Evolutionary conservation across 2,888 invertebrate genomes (phyloP).

Genomic region (Drosophila infuscata): DNA sequence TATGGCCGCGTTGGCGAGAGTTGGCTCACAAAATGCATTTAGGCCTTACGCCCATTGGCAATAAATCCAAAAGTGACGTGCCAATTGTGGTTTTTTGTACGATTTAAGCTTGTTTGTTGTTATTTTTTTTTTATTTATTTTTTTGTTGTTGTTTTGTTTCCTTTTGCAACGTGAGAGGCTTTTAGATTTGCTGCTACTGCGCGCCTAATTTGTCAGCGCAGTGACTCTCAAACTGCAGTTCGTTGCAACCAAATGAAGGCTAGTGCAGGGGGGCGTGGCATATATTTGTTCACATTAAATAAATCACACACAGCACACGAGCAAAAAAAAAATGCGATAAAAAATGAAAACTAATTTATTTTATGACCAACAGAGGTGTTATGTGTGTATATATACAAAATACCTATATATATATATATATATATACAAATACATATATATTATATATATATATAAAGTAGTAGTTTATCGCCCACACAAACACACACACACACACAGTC

Average conservation of each 20-base stretch:
- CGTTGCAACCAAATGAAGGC: neutral
- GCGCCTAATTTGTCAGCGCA: conserved; percentile 19
- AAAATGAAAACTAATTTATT: conserved; percentile 14
- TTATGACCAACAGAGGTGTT: neutral
- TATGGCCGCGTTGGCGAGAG: conserved; percentile 9
- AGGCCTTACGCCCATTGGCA: conserved; percentile 30
- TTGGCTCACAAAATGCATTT: conserved; percentile 18
- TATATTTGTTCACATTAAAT: neutral
- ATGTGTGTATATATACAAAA: neutral
- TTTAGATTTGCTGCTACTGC: conserved; percentile 12
- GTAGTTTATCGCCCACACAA: conserved; percentile 21
- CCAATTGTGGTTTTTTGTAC: conserved; percentile 9
- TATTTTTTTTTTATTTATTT: neutral
- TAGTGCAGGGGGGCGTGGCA: conserved; percentile 10
- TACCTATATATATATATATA: neutral
- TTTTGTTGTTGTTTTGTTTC: conserved; percentile 4
- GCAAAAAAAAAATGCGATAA: conserved; percentile 10
- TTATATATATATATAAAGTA: conserved; percentile 4
- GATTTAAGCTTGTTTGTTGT: neutral
- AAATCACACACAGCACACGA: conserved; percentile 12
- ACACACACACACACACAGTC: neutral
- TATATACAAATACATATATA: neutral
- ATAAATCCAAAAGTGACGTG: conserved; percentile 26
- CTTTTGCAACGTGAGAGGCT: neutral
- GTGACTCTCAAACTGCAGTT: conserved; percentile 41